phyloP scores from a whole-genome alignment of 2,113 vertebrate species.

The Accipiter virgatus region DNA sequence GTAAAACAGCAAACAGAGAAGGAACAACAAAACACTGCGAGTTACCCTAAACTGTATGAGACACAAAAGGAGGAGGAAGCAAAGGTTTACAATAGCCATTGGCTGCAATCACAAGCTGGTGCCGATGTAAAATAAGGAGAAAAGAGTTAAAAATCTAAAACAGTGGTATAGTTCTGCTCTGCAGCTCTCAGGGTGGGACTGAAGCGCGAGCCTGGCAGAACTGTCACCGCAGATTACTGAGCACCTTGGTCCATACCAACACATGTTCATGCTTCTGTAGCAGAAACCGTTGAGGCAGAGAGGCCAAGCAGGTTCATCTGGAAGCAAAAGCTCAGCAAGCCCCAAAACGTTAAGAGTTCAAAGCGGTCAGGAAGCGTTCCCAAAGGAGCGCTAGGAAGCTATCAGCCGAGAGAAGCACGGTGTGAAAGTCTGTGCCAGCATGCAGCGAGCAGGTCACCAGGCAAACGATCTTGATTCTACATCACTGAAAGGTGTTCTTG shows the following conservation, averaged over 20 bases:
- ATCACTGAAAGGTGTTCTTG: not conserved
- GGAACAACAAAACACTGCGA: not conserved
- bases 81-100: not conserved
- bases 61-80: not conserved
- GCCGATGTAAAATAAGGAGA: not conserved
- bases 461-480: not conserved
- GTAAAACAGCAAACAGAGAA: not conserved
- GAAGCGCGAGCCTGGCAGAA: not conserved
- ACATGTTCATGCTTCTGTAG: not conserved
- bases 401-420: not conserved
- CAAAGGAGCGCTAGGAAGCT: accelerated
- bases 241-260: not conserved
- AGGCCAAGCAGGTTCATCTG: not conserved
- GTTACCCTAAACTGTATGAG: not conserved
- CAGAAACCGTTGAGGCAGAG: not conserved
- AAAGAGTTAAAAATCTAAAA: not conserved
- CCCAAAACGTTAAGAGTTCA: not conserved
- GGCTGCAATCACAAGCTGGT: not conserved
- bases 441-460: not conserved
- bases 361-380: accelerated
- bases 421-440: not conserved
- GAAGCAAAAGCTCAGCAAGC: not conserved
- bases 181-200: not conserved
- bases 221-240: not conserved
- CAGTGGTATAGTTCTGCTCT: not conserved